Percentiles rank a stretch among this genome's conserved stretches.
Evolutionary conservation across 92 coral and sea anemone genomes (phyloP).

Genomic region (Porites evermanni): DNA sequence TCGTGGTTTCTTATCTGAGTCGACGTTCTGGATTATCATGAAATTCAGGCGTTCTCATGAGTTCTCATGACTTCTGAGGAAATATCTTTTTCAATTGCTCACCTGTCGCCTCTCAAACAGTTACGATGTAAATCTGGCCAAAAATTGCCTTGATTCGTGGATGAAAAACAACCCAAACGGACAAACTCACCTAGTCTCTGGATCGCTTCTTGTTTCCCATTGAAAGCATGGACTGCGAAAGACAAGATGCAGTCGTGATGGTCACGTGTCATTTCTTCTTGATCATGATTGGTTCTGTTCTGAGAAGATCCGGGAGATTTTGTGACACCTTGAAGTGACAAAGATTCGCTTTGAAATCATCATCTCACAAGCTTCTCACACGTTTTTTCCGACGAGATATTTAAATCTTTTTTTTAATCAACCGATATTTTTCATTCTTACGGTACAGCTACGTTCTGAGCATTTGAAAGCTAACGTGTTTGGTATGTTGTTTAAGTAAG

Average conservation of each 20-base stretch:
- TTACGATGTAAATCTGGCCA: not conserved
- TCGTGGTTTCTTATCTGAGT: no score
- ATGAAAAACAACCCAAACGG: not conserved
- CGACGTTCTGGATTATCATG: not conserved
- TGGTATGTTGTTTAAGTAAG: not conserved
- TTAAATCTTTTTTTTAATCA: not conserved
- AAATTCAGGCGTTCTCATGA: not conserved
- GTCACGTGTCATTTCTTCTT: not conserved
- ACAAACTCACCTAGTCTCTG: not conserved
- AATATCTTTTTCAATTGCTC: not conserved
- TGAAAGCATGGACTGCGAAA: not conserved
- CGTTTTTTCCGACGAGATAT: not conserved
- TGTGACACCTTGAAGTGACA: conserved; percentile 24
- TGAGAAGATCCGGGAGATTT: not conserved
- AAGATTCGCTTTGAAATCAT: not conserved
- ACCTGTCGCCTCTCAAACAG: no score
- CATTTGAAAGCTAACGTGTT: not conserved
- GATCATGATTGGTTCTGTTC: conserved; percentile 11
- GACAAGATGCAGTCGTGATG: not conserved
- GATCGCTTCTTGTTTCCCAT: not conserved
- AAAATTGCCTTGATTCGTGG: not conserved
- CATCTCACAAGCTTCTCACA: not conserved
- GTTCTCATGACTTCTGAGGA: not conserved
- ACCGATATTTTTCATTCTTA: no score
- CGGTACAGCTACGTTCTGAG: no score